Conservation (phyloP, 2,113 vertebrate genomes). For the Mastomys natalensis region DNA sequence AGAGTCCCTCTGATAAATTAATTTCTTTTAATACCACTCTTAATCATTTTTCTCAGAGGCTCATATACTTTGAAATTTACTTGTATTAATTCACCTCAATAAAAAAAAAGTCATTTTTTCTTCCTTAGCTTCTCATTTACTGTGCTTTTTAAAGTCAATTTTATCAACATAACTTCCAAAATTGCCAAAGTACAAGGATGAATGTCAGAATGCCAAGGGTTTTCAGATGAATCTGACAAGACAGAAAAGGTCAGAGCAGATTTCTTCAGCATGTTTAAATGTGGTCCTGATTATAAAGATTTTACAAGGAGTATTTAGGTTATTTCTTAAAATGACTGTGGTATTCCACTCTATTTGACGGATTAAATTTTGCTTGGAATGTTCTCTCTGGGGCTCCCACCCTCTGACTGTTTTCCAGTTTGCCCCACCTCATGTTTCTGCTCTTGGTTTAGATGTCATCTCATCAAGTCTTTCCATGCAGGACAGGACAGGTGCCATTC, state of each 20-base stretch:
- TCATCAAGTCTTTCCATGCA: neutral
- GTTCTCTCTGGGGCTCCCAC: neutral
- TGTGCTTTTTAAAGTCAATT: slow-evolving; percentile 73
- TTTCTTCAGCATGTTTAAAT: slow-evolving; percentile 77
- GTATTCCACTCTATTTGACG: slow-evolving; percentile 28
- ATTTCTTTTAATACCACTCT: slow-evolving; percentile 61
- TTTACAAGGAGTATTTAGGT: slow-evolving; percentile 74
- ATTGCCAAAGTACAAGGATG: slow-evolving; percentile 74
- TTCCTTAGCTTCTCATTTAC: slow-evolving; percentile 62
- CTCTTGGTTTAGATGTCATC: slow-evolving; percentile 19
- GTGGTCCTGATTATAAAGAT: slow-evolving; percentile 78
- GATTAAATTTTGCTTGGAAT: slow-evolving; percentile 65
- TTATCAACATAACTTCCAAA: slow-evolving; percentile 69
- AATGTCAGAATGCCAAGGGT: slow-evolving; percentile 73
- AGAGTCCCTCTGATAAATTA: slow-evolving; percentile 71
- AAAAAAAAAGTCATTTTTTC: slow-evolving; percentile 53
- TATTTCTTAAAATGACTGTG: slow-evolving; percentile 67
- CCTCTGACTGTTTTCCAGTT: neutral
- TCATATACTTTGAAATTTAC: slow-evolving; percentile 64
- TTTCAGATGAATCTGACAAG: slow-evolving; percentile 79
- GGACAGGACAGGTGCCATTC: neutral
- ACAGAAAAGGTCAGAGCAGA: slow-evolving; percentile 80
- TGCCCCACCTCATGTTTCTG: neutral
- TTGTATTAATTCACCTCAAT: slow-evolving; percentile 58
- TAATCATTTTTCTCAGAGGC: slow-evolving; percentile 61